These are phyloP conservation scores for Fragum whitleyi DNA, from an alignment of 2,888 invertebrate species.

Conservation along the genomic window DNA sequence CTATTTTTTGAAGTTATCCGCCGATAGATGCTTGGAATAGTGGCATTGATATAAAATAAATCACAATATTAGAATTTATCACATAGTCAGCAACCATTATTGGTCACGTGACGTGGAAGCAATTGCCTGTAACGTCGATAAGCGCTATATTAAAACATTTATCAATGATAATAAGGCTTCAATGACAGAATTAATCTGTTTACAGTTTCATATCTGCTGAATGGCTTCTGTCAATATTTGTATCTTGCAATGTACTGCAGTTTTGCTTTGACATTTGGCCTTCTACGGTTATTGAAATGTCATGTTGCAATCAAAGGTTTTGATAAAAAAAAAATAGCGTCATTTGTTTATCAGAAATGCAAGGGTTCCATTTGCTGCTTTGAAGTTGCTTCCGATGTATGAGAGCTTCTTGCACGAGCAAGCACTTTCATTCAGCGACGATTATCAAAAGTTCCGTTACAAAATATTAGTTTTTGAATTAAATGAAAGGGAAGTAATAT, in stretches of 20 bases:
- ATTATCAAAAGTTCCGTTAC: no score
- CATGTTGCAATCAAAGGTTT: background rate
- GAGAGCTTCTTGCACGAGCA: no score
- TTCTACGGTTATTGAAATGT: background rate
- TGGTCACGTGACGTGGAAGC: background rate
- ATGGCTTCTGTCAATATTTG: background rate
- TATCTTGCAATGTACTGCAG: background rate
- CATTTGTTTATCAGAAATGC: no score
- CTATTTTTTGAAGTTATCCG: no score
- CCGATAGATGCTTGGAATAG: no score
- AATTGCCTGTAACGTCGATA: slow-evolving; percentile 9
- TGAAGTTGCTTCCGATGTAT: no score
- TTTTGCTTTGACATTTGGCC: background rate
- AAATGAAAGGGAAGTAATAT: no score
- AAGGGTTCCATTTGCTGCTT: no score
- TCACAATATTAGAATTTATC: no score
- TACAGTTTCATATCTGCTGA: slow-evolving; percentile 22
- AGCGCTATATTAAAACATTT: slow-evolving; percentile 44
- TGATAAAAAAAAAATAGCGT: background rate
- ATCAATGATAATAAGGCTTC: slow-evolving; percentile 45
- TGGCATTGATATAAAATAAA: no score
- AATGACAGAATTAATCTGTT: slow-evolving; percentile 31
- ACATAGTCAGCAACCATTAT: background rate
- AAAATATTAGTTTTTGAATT: no score
- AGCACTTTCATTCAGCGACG: no score